Percentiles rank a stretch among this genome's conserved stretches.
Conservation (phyloP, 2,888 invertebrate species). For the Chymomyza amoena region DNA sequence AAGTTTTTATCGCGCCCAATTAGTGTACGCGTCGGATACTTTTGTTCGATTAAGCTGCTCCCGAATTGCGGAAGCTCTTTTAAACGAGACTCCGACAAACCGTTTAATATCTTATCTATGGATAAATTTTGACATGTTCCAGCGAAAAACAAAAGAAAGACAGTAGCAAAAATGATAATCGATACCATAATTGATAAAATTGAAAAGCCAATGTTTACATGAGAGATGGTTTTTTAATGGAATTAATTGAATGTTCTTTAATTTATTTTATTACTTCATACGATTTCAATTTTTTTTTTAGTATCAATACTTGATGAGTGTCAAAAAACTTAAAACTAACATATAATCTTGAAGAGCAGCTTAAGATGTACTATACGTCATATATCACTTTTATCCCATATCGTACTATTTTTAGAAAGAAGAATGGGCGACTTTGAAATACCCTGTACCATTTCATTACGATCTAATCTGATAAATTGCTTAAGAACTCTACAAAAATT, state of each 20-base stretch:
- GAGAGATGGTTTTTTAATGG: background rate
- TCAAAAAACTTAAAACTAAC: no score
- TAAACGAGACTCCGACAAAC: constrained; percentile 31
- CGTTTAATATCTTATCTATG: constrained; percentile 39
- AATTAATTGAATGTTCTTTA: background rate
- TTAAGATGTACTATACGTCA: no score
- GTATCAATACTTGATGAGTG: no score
- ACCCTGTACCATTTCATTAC: no score
- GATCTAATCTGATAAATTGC: no score
- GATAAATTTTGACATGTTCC: background rate
- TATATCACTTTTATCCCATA: no score
- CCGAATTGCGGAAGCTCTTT: constrained; percentile 31
- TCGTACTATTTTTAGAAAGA: no score
- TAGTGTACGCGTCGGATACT: constrained; percentile 49
- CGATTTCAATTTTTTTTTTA: no score
- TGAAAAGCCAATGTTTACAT: background rate
- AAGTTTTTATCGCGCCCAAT: constrained; percentile 49
- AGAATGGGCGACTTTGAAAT: no score
- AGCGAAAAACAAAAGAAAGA: background rate
- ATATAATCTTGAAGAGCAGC: no score
- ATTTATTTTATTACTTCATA: background rate
- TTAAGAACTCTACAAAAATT: no score
- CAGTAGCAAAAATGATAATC: background rate
- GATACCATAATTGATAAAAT: background rate
- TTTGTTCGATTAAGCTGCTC: constrained; percentile 54